phyloP scores from a whole-genome alignment of 2,797 vertebrate genomes.

The Sebastes trivittatus region DNA sequence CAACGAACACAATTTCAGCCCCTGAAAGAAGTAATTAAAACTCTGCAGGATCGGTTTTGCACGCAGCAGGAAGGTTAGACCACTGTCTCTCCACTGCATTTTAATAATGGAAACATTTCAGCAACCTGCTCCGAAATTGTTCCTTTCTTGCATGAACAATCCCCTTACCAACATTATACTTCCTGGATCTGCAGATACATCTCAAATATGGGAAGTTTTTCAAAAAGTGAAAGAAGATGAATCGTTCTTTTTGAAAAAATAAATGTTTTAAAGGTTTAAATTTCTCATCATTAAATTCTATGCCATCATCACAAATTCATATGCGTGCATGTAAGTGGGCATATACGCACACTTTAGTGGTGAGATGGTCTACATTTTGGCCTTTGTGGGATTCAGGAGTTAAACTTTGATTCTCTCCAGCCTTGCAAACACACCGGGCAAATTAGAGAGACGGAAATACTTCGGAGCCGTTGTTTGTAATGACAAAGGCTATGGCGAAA shows the following conservation, averaged over 20 bases:
- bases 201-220: background rate
- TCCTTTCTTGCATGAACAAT: background rate
- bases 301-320: background rate
- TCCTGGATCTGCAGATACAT: background rate
- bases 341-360: background rate
- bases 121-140: background rate
- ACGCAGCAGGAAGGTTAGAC: background rate
- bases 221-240: background rate
- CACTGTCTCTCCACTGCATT: background rate
- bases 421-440: slow-evolving; percentile 17
- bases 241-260: background rate
- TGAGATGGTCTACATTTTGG: slow-evolving; percentile 7
- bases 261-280: slow-evolving; percentile 1
- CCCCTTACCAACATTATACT: background rate
- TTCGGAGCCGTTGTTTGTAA: slow-evolving; percentile 39
- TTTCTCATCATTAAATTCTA: slow-evolving; percentile 29
- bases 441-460: slow-evolving; percentile 40
- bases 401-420: slow-evolving; percentile 15
- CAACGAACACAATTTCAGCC: slow-evolving; percentile 1
- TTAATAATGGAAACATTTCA: slow-evolving; percentile 29
- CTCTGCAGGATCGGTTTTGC: background rate
- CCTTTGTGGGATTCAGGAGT: slow-evolving; percentile 14
- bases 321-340: background rate
- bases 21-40: slow-evolving; percentile 6
- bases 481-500: slow-evolving; percentile 48